These are phyloP conservation scores for Spilogale gracilis DNA, from an alignment of 2,113 vertebrate species.

Conservation along the genomic window DNA sequence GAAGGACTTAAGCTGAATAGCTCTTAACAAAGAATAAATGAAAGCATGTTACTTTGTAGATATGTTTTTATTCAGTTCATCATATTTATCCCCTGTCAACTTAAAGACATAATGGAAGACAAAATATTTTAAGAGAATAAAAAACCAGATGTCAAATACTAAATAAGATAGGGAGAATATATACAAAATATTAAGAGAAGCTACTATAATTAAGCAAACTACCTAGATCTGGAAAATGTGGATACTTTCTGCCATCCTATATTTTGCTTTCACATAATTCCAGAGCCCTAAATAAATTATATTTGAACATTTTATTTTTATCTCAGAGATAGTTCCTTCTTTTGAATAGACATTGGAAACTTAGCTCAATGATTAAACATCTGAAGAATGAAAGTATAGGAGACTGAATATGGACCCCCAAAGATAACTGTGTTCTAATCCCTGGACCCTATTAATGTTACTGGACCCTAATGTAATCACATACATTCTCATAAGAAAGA, in stretches of 20 bases:
- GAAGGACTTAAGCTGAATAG: neutral
- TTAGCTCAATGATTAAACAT: neutral
- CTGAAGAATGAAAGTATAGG: neutral
- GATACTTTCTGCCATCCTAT: neutral
- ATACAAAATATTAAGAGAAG: neutral
- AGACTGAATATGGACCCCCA: neutral
- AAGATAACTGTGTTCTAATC: neutral
- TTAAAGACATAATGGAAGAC: neutral
- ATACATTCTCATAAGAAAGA: neutral
- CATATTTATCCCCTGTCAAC: neutral
- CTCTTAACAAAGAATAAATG: conserved; percentile 4
- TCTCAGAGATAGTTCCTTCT: neutral
- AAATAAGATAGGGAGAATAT: neutral
- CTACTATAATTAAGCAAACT: neutral
- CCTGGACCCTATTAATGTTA: neutral
- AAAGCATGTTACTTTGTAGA: conserved; percentile 15
- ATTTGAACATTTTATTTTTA: conserved; percentile 42
- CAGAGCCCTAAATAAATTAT: neutral
- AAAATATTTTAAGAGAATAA: conserved; percentile 25
- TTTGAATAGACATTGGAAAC: neutral
- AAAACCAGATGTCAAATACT: neutral
- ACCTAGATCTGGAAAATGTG: neutral
- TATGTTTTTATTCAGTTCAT: neutral
- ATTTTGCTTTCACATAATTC: neutral
- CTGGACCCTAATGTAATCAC: neutral